phyloP scores from a whole-genome alignment of 1,140 invertebrate genomes.

The Tetranychus cinnabarinus region DNA sequence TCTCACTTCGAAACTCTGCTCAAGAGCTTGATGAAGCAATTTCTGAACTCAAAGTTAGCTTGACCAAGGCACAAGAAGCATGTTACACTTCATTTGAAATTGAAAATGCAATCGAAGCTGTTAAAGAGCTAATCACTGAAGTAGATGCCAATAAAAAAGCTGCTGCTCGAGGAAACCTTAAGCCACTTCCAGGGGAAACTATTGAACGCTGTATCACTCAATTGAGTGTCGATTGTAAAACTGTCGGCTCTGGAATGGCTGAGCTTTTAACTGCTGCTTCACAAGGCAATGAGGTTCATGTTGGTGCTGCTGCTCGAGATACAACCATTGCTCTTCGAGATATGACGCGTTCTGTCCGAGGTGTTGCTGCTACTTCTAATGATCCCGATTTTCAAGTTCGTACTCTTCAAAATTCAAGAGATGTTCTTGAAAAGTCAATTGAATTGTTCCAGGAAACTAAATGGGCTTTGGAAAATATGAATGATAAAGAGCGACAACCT shows the following conservation, averaged over 20 bases:
- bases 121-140: constrained; percentile 52
- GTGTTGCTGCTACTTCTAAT: constrained; percentile 39
- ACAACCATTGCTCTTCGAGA: constrained; percentile 45
- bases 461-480: constrained; percentile 31
- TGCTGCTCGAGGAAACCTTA: constrained; percentile 38
- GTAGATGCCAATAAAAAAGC: constrained; percentile 51
- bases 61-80: constrained; percentile 57
- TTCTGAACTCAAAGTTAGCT: constrained; percentile 49
- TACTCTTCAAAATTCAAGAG: constrained; percentile 44
- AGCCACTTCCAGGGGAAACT: constrained; percentile 63
- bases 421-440: constrained; percentile 49
- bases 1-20: constrained; percentile 41
- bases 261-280: constrained; percentile 59
- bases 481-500: constrained; percentile 30
- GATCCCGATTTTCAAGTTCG: constrained; percentile 34
- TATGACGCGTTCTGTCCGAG: constrained; percentile 41
- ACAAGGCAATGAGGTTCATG: constrained; percentile 59
- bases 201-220: constrained; percentile 46
- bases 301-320: constrained; percentile 52
- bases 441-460: constrained; percentile 52
- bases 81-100: constrained; percentile 56
- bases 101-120: constrained; percentile 53
- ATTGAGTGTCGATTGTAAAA: constrained; percentile 39
- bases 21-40: constrained; percentile 49
- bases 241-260: constrained; percentile 39